Base-by-base conservation (phyloP, 2,113 vertebrate species). In the Myiozetetes cayanensis region DNA sequence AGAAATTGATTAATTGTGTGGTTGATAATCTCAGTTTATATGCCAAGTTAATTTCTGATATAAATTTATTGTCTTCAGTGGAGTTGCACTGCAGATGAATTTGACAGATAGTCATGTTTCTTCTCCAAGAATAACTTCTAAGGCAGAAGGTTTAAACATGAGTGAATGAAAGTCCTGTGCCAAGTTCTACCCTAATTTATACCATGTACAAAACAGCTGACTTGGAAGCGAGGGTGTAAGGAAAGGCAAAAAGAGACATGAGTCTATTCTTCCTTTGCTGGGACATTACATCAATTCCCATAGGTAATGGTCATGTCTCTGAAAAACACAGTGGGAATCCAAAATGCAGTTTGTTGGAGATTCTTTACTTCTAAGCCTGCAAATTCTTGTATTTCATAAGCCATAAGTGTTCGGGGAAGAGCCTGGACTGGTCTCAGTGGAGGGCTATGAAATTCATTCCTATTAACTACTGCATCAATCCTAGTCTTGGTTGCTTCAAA, bases 121-220 rank as follows among this genome's bases (percentile, higher is more conserved):
- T 77, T 83, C 85, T 93, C 94, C 90, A 96, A 94, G 82, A 96
- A 93, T 23, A 96, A 88, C 91, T 80, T 56, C 44, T 82, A 15
- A 87, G 41, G 92, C 85, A 94, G 65, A 84, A 75, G 75, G 22
- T 77, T 96, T 85, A 89, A 88, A 92, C 41, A 83, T 61, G 76
- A 95, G 76, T 95, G 93, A 96, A 84, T 87, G 76, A 55, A 94
- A 90, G n/a, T 14, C 30, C 35, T 21, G 30, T 75, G 85, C 87
- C 85, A 90, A 90, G 17, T 53, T 58, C 76, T 89, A 8, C 79
- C 72, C 92, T 93, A 52, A 94, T 93, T 93, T 94, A 96, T 92
- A 33, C 73, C 56, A 70, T 78, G 68, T 14, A 27, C 21, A 20
- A 10, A 88, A 31, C 87, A 96, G 86, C 83, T 90, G 85, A 90